Base-by-base conservation (phyloP, 2,113 vertebrate genomes). In the Larimichthys crocea region DNA sequence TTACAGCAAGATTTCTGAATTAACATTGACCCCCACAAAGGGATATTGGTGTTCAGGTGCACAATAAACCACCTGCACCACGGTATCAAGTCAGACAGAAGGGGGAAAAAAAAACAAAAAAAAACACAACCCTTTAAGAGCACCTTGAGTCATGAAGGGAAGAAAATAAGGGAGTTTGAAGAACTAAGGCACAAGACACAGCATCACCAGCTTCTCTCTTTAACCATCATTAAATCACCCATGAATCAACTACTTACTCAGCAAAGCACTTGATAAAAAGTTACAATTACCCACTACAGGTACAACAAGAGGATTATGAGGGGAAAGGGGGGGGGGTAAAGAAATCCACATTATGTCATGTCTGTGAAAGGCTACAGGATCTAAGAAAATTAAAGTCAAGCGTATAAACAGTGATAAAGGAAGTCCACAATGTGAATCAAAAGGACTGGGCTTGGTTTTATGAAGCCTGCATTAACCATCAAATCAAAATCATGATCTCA, bases 1-100 rank as follows among this genome's bases (percentile, higher is more conserved):
- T 94, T 95, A 95, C 94, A 95, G 94, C 94, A 94, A 92, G 77
- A 90, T 93, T 90, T 95, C 86, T 91, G 87, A 89, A 92, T 93
- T 59, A 91, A 92, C 86, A 76, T 79, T 75, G 80, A 91, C 80
- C 81, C 81, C 70, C 85, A 74, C 10, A 48, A 67, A 79, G 84
- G 80, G 71, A 72, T 77, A 74, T 85, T 74, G 75, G 86, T 88
- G 75, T 88, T 80, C 63, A 86, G 84, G 84, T 91, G 86, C 76
- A 88, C 83, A 88, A 76, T 82, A 90, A 90, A 52, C 35, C 69
- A 66, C 87, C 80, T 88, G 76, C 86, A 82, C 82, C 76, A 82
- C 74, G 62, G 81, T 88, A 84, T 93, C 91, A 91, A 89, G 86
- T 90, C 85, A 92, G n/a, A 86, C 85, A 90, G 83, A 90, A 57